Evolutionary conservation across 30 jellyfish, hydroid and myxozoan genomes (phyloP).

Genomic region (Pseudorhiza aurosa): DNA sequence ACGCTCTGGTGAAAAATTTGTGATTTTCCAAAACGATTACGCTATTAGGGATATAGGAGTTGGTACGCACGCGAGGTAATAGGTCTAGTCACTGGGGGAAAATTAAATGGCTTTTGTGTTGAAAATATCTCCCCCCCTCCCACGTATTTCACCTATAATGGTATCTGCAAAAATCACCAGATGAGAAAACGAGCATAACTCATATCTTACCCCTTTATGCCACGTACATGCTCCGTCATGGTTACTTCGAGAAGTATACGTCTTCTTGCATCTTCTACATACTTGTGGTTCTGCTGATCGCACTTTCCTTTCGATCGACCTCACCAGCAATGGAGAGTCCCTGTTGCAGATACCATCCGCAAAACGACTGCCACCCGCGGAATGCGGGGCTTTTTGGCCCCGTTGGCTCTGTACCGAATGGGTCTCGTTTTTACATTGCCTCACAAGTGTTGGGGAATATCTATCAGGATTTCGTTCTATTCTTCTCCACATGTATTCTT

Average conservation of each 20-base stretch:
- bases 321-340: constrained; percentile 5
- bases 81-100: too few species aligned
- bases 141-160: too few species aligned
- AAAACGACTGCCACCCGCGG: neutral
- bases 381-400: neutral
- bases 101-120: too few species aligned
- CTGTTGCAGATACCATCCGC: neutral
- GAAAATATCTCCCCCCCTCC: too few species aligned
- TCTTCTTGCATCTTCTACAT: constrained; percentile 33
- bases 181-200: too few species aligned
- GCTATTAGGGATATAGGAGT: too few species aligned
- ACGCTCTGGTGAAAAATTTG: too few species aligned
- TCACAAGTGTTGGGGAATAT: constrained; percentile 66
- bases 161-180: too few species aligned
- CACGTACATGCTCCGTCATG: constrained; percentile 31
- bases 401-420: neutral
- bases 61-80: too few species aligned
- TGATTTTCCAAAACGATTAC: too few species aligned
- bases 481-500: constrained; percentile 59
- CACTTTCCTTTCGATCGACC: constrained; percentile 15
- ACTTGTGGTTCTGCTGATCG: constrained; percentile 34
- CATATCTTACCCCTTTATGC: constrained; percentile 61
- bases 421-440: constrained; percentile 2
- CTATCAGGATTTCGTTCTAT: constrained; percentile 66
- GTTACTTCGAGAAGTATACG: constrained; percentile 14